A percentile compares a stretch with the other conserved stretches of the same genome.
phyloP scores from a whole-genome alignment of 2,797 vertebrate species.

The Anguilla anguilla region DNA sequence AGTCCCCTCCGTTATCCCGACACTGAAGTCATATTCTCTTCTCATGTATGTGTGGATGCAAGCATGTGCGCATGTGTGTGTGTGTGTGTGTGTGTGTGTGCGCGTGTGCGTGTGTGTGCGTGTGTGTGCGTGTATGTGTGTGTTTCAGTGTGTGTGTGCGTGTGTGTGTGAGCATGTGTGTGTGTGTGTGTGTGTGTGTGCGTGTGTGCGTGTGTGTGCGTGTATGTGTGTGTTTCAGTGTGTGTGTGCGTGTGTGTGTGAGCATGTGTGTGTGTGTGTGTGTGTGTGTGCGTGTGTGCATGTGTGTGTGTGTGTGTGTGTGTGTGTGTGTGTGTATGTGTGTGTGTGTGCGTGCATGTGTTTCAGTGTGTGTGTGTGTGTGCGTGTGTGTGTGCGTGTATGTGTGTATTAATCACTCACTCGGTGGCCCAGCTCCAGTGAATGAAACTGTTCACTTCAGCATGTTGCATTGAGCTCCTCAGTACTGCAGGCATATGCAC shows the following conservation, averaged over 20 bases:
- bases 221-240: conserved; percentile 50
- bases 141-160: background rate
- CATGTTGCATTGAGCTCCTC: conserved; percentile 75
- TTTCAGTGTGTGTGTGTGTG: background rate
- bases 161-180: conserved; percentile 25
- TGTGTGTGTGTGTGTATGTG: background rate
- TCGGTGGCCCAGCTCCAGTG: conserved; percentile 49
- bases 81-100: background rate
- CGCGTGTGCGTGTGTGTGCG: conserved; percentile 6
- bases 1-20: no score
- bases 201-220: conserved; percentile 25
- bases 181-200: background rate
- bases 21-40: no score
- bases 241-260: no score
- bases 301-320: background rate
- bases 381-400: background rate
- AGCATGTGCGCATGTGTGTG: background rate
- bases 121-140: background rate
- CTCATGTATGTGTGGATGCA: background rate
- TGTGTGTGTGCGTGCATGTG: background rate
- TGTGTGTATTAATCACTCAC: background rate
- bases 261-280: background rate
- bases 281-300: background rate
- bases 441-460: conserved; percentile 78
- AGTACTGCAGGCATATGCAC: conserved; percentile 79